Percentiles rank a stretch among this genome's conserved stretches.
phyloP scores from a whole-genome alignment of 2,888 invertebrate genomes.

The Nymphalis polychloros region DNA sequence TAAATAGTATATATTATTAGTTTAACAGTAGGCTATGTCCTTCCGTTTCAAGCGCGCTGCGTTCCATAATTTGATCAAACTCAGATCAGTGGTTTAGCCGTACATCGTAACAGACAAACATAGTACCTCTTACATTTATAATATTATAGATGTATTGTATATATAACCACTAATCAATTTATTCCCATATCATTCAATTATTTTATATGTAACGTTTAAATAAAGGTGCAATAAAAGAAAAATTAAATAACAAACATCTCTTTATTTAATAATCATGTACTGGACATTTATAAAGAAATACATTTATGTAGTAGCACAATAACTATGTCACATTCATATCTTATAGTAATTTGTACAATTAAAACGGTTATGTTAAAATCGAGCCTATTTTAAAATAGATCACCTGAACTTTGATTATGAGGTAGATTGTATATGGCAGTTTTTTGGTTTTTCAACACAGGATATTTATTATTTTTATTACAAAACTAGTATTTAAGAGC shows the following conservation, averaged over 20 bases:
- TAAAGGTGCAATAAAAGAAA: conserved; percentile 37
- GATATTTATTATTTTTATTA: conserved; percentile 15
- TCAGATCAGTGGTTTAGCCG: too few relatives aligned
- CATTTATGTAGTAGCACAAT: conserved; percentile 67
- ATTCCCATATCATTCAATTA: too few relatives aligned
- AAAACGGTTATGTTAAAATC: conserved; percentile 52
- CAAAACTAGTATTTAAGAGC: conserved; percentile 10
- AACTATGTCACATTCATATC: conserved; percentile 69
- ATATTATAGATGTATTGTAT: too few relatives aligned
- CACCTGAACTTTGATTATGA: conserved; percentile 64
- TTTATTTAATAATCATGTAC: conserved; percentile 78
- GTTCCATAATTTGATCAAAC: too few relatives aligned
- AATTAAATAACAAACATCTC: conserved; percentile 78
- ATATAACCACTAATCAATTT: too few relatives aligned
- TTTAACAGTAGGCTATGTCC: too few relatives aligned
- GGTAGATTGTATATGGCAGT: conserved; percentile 58
- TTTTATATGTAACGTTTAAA: too few relatives aligned
- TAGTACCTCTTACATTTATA: too few relatives aligned
- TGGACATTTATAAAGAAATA: conserved; percentile 80
- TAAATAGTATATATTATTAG: too few relatives aligned
- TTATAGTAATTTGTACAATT: conserved; percentile 71
- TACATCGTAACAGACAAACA: too few relatives aligned
- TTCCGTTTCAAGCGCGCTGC: too few relatives aligned
- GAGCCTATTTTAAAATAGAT: conserved; percentile 47
- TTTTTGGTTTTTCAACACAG: conserved; percentile 24